A percentile compares a stretch with the other conserved stretches of the same genome.
Evolutionary conservation across 1,140 invertebrate genomes (phyloP).

Genomic region (Micrasema longulum): DNA sequence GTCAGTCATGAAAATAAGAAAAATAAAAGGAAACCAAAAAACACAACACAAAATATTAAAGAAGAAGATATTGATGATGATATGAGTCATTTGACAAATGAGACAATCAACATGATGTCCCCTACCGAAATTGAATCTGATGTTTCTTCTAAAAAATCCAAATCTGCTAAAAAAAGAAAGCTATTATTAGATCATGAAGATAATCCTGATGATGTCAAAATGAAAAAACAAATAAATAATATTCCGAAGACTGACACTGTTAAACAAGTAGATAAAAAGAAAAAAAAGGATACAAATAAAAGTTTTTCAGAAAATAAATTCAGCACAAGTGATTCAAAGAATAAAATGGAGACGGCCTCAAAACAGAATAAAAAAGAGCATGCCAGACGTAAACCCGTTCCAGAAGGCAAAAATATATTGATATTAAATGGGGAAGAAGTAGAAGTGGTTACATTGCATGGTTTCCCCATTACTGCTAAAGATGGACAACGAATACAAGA

Average conservation of each 20-base stretch:
- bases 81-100: too few species aligned
- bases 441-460: conserved; percentile 74
- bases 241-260: too few species aligned
- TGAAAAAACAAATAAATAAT: too few species aligned
- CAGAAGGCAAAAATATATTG: conserved; percentile 65
- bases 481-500: conserved; percentile 76
- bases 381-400: conserved; percentile 67
- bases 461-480: conserved; percentile 78
- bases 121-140: conserved; percentile 32
- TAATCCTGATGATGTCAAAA: too few species aligned
- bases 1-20: conserved; percentile 44
- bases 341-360: conserved; percentile 26
- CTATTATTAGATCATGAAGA: too few species aligned
- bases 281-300: too few species aligned
- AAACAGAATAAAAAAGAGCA: conserved; percentile 54
- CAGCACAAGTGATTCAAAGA: conserved; percentile 55
- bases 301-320: conserved; percentile 58
- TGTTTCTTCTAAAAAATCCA: neutral
- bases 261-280: too few species aligned
- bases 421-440: conserved; percentile 75
- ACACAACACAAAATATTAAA: neutral
- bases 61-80: neutral
- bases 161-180: conserved; percentile 55
- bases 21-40: neutral
- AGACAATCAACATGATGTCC: too few species aligned